Evolutionary conservation across 2,113 vertebrate species (phyloP).

Genomic region (Colistium nudipinnis): DNA sequence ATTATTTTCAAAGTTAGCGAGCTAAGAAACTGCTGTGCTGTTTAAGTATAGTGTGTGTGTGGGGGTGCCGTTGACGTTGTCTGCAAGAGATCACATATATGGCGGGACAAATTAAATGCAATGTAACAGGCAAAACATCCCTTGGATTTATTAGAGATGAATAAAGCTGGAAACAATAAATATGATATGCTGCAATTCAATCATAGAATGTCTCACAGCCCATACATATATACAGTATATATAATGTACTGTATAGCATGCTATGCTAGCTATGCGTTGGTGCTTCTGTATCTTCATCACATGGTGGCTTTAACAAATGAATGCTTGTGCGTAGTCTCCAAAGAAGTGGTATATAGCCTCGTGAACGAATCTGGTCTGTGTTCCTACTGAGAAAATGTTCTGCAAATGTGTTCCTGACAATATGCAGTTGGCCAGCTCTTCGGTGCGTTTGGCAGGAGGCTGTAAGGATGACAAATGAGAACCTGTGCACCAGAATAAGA

Average conservation of each 20-base stretch:
- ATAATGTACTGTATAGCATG: too few species aligned
- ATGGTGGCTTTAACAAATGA: background rate
- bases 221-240: background rate
- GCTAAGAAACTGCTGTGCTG: too few species aligned
- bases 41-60: too few species aligned
- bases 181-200: background rate
- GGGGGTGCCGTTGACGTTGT: too few species aligned
- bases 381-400: conserved; percentile 44
- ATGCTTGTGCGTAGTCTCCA: background rate
- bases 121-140: background rate
- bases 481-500: conserved; percentile 55
- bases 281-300: background rate
- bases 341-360: background rate
- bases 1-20: too few species aligned
- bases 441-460: conserved; percentile 57
- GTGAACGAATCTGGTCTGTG: background rate
- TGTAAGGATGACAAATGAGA: conserved; percentile 72
- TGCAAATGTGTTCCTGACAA: conserved; percentile 46
- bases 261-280: too few species aligned
- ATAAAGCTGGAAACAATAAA: background rate
- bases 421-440: conserved; percentile 47
- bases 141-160: conserved; percentile 1
- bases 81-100: too few species aligned
- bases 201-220: background rate
- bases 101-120: background rate